Conservation (phyloP, 2,797 vertebrate species). For the Staurois parvus region DNA sequence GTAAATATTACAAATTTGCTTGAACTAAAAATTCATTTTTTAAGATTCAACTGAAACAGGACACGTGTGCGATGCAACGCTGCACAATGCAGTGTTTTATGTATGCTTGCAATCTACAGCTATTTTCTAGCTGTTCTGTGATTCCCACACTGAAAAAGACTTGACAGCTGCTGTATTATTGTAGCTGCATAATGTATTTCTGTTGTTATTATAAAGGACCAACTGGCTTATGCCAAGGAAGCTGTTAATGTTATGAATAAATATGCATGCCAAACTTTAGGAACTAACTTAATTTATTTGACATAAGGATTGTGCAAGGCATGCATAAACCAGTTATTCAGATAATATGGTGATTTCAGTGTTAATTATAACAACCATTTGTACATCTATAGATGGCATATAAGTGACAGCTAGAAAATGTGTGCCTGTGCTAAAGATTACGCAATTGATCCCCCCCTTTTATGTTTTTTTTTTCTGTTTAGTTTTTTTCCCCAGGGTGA, state of each 20-base stretch:
- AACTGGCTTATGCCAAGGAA: neutral
- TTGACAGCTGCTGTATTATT: neutral
- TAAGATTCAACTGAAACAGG: neutral
- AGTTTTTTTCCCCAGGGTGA: no score
- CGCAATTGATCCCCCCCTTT: no score
- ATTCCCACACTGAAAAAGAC: neutral
- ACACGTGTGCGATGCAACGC: neutral
- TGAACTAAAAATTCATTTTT: neutral
- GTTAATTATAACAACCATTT: no score
- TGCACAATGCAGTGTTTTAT: neutral
- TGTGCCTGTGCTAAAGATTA: no score
- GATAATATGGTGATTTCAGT: neutral
- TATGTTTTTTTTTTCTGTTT: no score
- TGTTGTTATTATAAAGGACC: neutral
- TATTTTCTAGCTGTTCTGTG: neutral
- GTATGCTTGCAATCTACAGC: neutral
- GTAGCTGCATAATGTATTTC: neutral
- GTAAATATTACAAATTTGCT: neutral
- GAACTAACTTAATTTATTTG: neutral
- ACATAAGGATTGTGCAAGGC: neutral
- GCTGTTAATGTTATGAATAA: neutral
- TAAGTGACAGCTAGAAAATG: no score
- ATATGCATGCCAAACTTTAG: neutral
- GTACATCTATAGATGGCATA: no score
- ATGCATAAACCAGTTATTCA: no score